Evolutionary conservation across 2,888 invertebrate species (phyloP), one percentile per base, ranked within the genome.

Genomic region (Serripes groenlandicus): DNA sequence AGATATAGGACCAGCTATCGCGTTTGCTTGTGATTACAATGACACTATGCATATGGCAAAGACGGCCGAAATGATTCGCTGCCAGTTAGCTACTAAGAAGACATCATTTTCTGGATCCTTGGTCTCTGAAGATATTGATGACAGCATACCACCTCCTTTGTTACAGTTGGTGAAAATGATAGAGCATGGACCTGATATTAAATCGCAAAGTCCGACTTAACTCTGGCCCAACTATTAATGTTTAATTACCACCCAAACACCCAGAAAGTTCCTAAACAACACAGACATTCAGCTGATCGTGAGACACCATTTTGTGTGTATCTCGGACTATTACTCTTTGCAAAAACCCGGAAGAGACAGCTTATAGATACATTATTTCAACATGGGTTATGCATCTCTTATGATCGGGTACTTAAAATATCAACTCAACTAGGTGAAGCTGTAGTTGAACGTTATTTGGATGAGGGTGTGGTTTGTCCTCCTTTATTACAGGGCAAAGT

Each of bases 341-440:
- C 42, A n/a, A 42, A 42, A 18, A 42, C 42, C 9, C 42, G 42
- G n/a, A 42, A 74, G 52, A 70, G 52, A 23, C 35, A 34, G 7
- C 72, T 72, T 11, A 28, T 73, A 60, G 60, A 60, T 9, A n/a
- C 60, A 37, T 28, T 73, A 11, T 37, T 49, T 34, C 56, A 71
- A 2, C 71, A 71, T 71, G 71, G 56, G 28, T 56, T 71, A 15
- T 18, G 71, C 34, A 71, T 71, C 4, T 37, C 71, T 9, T 89
- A 90, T 78, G 83, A 89, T 26, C 78, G 90, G 66, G 89, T 91
- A 15, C 76, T 90, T 35, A 88, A 89, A 72, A 77, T 90, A 5
- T 84, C 88, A 26, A 80, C 89, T 42, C 78, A 83, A 56, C 58
- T 86, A n/a, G 87, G 80, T 23, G 81, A 89, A 54, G 75, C 80